phyloP scores from a whole-genome alignment of 2,113 vertebrate species.

The Ramphastos sulfuratus region DNA sequence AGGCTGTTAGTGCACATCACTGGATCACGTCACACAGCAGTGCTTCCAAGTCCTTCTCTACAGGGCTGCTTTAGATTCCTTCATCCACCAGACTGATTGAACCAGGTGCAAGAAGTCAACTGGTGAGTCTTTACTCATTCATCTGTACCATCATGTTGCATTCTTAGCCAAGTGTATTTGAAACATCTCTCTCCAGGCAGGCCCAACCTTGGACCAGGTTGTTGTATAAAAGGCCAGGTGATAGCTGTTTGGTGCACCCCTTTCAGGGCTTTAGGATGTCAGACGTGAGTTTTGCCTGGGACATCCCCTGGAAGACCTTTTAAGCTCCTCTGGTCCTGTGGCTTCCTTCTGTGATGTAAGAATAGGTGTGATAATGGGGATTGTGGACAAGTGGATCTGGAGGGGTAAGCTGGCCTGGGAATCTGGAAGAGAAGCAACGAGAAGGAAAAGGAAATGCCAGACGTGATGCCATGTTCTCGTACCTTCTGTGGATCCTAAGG shows the following conservation, averaged over 20 bases:
- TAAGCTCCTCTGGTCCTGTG: background rate
- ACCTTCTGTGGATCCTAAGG: background rate
- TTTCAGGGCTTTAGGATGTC: background rate
- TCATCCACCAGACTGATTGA: too few species aligned
- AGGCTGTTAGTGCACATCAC: too few species aligned
- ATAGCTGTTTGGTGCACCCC: background rate
- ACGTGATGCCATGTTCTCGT: accelerated
- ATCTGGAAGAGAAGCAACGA: background rate
- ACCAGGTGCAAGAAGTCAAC: background rate
- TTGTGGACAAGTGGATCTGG: too few species aligned
- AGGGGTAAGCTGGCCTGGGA: background rate
- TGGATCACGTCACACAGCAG: too few species aligned
- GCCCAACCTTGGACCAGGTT: accelerated
- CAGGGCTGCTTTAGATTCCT: too few species aligned
- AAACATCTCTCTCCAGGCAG: background rate
- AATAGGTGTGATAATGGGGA: accelerated
- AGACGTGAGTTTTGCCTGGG: background rate
- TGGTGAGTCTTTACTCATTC: background rate
- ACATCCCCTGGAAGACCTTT: background rate
- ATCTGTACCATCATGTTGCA: accelerated
- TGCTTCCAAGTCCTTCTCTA: too few species aligned
- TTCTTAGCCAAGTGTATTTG: background rate
- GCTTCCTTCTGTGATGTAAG: background rate
- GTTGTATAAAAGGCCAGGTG: background rate
- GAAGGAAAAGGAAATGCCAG: background rate